Percentiles rank a stretch among this genome's conserved stretches.
These are phyloP conservation scores for Rutilus rutilus DNA, from an alignment of 2,113 vertebrate genomes.

Conservation along the genomic window DNA sequence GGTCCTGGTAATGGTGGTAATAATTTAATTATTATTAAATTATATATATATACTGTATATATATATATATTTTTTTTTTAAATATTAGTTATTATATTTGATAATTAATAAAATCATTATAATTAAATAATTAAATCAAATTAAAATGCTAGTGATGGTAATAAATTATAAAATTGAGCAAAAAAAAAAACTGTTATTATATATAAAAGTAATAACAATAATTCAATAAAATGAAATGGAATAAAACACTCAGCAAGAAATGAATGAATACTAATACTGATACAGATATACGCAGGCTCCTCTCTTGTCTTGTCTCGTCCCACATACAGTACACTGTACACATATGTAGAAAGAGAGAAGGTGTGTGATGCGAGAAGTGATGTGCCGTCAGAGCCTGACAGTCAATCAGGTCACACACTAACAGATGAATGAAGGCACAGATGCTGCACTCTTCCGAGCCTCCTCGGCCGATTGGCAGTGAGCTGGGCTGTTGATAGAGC, in stretches of 20 bases:
- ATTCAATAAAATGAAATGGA: background rate
- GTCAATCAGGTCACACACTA: conserved; percentile 59
- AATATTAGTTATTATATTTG: too few species aligned
- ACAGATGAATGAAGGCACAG: conserved; percentile 56
- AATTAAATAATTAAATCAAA: background rate
- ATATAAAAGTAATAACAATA: background rate
- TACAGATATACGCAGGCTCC: background rate
- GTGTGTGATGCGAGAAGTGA: conserved; percentile 46
- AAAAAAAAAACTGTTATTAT: background rate
- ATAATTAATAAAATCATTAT: too few species aligned
- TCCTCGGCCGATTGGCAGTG: conserved; percentile 59
- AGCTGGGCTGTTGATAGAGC: conserved; percentile 58
- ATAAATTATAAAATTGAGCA: background rate
- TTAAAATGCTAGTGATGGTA: background rate
- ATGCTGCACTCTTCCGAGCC: conserved; percentile 40
- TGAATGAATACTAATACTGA: background rate
- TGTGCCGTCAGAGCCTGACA: conserved; percentile 40
- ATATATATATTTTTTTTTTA: too few species aligned
- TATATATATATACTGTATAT: too few species aligned
- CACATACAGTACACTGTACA: conserved; percentile 10
- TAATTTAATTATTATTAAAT: too few species aligned
- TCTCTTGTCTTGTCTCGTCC: too few species aligned
- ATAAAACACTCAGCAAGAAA: background rate
- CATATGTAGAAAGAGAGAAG: conserved; percentile 53
- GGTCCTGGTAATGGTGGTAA: too few species aligned